Conservation (phyloP, 2,113 vertebrate species). For the Zosterops pallidus region DNA sequence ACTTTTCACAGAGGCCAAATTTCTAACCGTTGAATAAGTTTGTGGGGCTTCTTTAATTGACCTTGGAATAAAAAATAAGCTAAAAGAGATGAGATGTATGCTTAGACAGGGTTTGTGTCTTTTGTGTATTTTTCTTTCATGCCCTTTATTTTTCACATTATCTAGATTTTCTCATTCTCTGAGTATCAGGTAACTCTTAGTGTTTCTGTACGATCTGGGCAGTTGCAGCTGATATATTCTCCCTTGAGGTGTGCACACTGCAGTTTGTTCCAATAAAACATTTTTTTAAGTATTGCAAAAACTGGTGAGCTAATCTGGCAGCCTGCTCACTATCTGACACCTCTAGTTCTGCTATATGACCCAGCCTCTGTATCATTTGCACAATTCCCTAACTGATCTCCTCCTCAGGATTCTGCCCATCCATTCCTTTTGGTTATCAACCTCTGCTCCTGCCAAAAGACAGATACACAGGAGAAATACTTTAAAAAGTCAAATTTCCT, state of each 20-base stretch:
- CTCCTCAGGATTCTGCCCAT: not conserved
- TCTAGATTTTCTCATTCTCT: not conserved
- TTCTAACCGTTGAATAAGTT: not conserved
- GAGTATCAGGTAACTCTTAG: not conserved
- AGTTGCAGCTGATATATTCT: not conserved
- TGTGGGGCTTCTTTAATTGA: fast-evolving
- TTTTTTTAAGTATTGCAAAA: not conserved
- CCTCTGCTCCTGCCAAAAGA: not conserved
- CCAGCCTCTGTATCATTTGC: not conserved
- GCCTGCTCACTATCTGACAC: not conserved
- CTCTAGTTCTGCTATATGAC: not conserved
- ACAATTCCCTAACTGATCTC: not conserved
- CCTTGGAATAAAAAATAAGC: not conserved
- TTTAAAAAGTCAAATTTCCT: conserved; percentile 27
- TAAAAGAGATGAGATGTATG: not conserved
- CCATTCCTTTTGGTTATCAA: conserved; percentile 32
- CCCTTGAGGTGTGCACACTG: not conserved
- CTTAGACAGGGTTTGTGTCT: not conserved
- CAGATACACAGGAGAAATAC: not conserved
- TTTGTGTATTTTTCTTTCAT: not conserved
- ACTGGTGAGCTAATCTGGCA: not conserved
- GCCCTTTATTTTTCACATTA: not conserved
- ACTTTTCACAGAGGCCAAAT: not conserved
- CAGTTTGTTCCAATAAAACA: not conserved
- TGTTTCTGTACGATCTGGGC: not conserved